Base-by-base conservation (phyloP, 2,888 invertebrate species). In the Epinotia ramella region DNA sequence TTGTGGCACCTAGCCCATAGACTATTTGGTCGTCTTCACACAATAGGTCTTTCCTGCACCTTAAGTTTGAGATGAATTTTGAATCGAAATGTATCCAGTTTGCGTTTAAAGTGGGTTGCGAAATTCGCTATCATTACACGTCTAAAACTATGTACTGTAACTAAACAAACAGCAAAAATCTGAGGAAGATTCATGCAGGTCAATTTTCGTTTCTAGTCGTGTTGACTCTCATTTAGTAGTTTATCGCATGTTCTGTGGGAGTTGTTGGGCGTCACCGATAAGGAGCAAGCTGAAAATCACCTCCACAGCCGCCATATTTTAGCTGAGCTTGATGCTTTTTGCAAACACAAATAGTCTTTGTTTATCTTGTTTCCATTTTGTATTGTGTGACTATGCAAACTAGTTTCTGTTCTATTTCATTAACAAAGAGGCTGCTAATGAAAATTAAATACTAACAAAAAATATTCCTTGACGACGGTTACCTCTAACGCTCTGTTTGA, bases 1-100 rank as follows among this genome's bases (percentile, higher is more conserved):
- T 78, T 95, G 97, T 83, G 96, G 96, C 78, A 92, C 94, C 89
- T 95, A 95, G 91, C 94, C 90, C 82, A 84, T 86, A 81, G 89
- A 93, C 77, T 91, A 90, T 81, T 91, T 90, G 81, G 88, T 94
- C 82, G 89, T 94, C 78, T 92, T 76, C 57, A 91, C 91, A 79
- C 92, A 92, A 87, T 76, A 76, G 72, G 67, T 76, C 71, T 72
- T 57, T 2, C 33, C 6, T 24, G 40, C 40, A 9, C 13, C 2
- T 49, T 44, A 13, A n/a, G 56, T 71, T 63, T 44, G n/a, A 24
- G 44, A 20, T 72, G 67, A 71, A 49, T 62, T 20, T 56, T 67
- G 44, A 71, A 13, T 70, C 49, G 28, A 62, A 69, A 56, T 64
- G 40, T 63, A n/a, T 49, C 53, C 53, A 53, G 53, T 53, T 53